Conservation (phyloP, 2,888 invertebrate genomes). For the Drepana falcataria region DNA sequence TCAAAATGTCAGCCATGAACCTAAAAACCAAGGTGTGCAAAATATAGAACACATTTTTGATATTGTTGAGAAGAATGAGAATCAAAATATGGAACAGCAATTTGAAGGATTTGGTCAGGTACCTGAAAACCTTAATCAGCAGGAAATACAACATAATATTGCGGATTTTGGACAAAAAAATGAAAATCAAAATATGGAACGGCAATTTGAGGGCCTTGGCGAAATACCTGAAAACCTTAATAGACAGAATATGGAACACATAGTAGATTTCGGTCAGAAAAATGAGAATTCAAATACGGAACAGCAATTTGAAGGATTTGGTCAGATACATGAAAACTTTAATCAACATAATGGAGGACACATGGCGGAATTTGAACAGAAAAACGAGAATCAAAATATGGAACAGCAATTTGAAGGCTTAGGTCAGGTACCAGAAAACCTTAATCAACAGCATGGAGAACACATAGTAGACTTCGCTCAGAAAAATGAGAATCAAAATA, state of each 20-base stretch:
- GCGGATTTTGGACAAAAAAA: constrained; percentile 11
- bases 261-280: constrained; percentile 13
- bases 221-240: not conserved
- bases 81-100: constrained; percentile 5
- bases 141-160: not conserved
- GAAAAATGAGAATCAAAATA: constrained; percentile 8
- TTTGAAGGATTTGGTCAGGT: not conserved
- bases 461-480: constrained; percentile 15
- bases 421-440: not conserved
- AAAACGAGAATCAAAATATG: constrained; percentile 11
- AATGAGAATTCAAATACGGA: constrained; percentile 8
- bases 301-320: constrained; percentile 6
- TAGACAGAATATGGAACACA: constrained; percentile 8
- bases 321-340: constrained; percentile 1
- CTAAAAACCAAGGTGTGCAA: not conserved
- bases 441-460: constrained; percentile 4
- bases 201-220: no score
- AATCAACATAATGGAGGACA: constrained; percentile 3
- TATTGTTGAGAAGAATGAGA: constrained; percentile 12
- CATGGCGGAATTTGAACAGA: constrained; percentile 8
- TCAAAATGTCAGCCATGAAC: no score
- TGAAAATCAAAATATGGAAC: constrained; percentile 9
- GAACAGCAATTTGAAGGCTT: no score
- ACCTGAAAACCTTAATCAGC: constrained; percentile 4
- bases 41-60: constrained; percentile 11